Base-by-base conservation (phyloP, 2,797 vertebrate genomes). In the Acanthopagrus latus region DNA sequence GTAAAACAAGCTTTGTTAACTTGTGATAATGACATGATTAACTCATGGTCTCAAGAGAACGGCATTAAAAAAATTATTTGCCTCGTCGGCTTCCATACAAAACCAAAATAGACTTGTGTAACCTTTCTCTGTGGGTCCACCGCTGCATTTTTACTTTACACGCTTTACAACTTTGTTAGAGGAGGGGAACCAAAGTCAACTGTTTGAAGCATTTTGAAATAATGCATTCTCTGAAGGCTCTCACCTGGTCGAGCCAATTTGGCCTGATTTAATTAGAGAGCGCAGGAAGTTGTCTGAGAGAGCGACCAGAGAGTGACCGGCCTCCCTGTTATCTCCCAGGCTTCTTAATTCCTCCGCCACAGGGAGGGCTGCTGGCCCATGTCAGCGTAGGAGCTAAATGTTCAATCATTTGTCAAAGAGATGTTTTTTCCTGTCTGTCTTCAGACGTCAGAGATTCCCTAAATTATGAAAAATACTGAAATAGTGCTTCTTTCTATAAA, bases 231-330 rank as follows among this genome's bases (percentile, higher is more conserved):
- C 89, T 72, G 64, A 78, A 85, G 84, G 72, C 60, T 70, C 81
- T 84, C 64, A 76, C 69, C 71, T 65, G 56, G 70, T 74, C 46
- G 12, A 86, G 75, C 67, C 86, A 89, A 84, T 92, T 85, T 88
- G 83, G 82, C 71, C 77, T 62, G 85, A 85, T 90, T 93, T 91
- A 92, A 92, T 93, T 90, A 88, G 80, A 85, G 72, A 87, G 84
- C 79, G 69, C 58, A 73, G 80, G 83, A 89, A 83, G 83, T 82
- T 82, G 77, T 89, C 86, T 88, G 68, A 84, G 66, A 72, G 64
- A 16, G 86, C 33, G 46, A 71, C 76, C 76, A 57, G 83, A 68
- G 85, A 90, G 69, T 65, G 78, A 84, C 64, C 54, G n/a, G 69
- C 78, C 75, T 85, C 75, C 59, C 81, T 69, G 85, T 90, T 91